These are phyloP conservation scores for Piprites chloris DNA, from an alignment of 2,113 vertebrate species.

Conservation along the genomic window DNA sequence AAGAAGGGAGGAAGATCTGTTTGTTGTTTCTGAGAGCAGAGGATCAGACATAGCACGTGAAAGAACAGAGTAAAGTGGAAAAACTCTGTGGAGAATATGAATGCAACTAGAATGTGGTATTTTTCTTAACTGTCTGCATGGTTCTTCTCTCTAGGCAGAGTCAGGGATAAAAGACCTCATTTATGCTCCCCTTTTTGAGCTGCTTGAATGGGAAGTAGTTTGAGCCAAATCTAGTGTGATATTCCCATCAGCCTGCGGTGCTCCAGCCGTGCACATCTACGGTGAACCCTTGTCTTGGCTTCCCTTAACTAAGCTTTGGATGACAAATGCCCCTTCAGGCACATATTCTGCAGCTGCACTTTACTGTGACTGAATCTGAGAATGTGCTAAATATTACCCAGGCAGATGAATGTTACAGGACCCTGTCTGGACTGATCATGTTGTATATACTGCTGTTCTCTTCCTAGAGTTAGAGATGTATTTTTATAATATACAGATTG, in stretches of 20 bases:
- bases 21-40: not conserved
- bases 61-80: not conserved
- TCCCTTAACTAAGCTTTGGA: not conserved
- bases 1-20: not conserved
- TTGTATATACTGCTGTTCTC: not conserved
- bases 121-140: not conserved
- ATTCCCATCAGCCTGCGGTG: not conserved
- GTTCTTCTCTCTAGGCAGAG: not conserved
- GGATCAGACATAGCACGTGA: accelerated
- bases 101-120: not conserved
- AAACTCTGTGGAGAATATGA: not conserved
- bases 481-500: not conserved
- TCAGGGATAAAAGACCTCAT: not conserved
- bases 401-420: not conserved
- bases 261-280: not conserved
- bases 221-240: not conserved
- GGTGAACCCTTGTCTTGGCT: not conserved
- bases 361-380: not conserved
- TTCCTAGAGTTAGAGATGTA: not conserved
- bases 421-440: not conserved
- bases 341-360: not conserved
- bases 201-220: not conserved
- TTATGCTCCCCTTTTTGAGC: not conserved
- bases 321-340: not conserved
- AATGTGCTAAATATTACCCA: not conserved